These are phyloP conservation scores for Aphaenogaster rudis DNA, from an alignment of 1,140 invertebrate species.

Conservation along the genomic window DNA sequence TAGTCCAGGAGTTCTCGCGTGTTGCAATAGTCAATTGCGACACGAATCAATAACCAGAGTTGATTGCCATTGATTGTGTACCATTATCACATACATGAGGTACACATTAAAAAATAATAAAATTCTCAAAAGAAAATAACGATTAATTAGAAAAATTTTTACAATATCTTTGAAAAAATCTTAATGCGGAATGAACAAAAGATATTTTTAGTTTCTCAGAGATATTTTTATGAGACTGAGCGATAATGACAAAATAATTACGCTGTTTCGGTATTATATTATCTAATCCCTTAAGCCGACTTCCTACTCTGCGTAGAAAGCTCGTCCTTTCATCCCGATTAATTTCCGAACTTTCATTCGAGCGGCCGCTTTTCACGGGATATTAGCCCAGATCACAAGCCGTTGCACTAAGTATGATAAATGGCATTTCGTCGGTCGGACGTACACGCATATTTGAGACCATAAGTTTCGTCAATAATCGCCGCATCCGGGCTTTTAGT, in stretches of 20 bases:
- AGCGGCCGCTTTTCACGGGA: conserved; percentile 39
- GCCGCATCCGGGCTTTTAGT: conserved; percentile 2
- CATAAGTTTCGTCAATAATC: conserved; percentile 63
- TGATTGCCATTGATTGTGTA: not conserved
- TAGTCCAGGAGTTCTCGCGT: not conserved
- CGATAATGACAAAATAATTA: conserved; percentile 19
- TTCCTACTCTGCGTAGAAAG: conserved; percentile 2
- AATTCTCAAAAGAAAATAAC: conserved; percentile 3
- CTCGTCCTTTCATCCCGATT: conserved; percentile 18
- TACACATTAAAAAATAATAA: not conserved
- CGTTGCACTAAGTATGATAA: conserved; percentile 58
- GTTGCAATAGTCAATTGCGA: not conserved
- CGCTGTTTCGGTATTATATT: not conserved
- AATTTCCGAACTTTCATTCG: conserved; percentile 58
- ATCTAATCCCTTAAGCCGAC: conserved; percentile 15
- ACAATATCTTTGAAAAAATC: not conserved
- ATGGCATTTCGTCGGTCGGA: conserved; percentile 27
- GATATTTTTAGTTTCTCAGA: not conserved
- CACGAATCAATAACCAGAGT: not conserved
- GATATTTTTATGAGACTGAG: not conserved
- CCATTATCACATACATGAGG: not conserved
- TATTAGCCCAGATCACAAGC: conserved; percentile 52
- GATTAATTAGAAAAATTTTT: not conserved
- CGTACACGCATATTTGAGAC: conserved; percentile 41
- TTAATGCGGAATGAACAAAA: not conserved